Evolutionary conservation across 2,888 invertebrate species (phyloP).

Genomic region (Steinernema carpocapsae): DNA sequence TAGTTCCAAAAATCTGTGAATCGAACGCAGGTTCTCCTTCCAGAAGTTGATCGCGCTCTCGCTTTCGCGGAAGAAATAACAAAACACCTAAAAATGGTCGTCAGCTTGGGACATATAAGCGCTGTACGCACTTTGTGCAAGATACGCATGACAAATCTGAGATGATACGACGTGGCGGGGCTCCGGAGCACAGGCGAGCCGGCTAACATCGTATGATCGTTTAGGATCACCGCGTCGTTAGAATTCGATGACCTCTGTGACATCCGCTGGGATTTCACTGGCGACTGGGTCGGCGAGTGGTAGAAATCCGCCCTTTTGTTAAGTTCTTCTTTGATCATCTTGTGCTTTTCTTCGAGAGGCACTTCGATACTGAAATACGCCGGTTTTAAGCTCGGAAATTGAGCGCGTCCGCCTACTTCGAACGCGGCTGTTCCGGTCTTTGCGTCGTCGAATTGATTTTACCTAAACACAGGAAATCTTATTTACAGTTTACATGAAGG

Average conservation of each 20-base stretch:
- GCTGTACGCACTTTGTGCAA: background rate
- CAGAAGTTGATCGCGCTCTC: background rate
- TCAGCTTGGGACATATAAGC: background rate
- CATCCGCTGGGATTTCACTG: background rate
- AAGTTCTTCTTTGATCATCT: background rate
- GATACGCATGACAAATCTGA: background rate
- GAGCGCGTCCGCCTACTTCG: background rate
- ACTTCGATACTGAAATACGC: background rate
- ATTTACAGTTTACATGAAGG: background rate
- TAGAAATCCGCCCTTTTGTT: slow-evolving; percentile 13
- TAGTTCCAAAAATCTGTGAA: background rate
- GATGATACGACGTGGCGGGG: background rate
- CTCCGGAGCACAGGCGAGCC: background rate
- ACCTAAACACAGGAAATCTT: background rate
- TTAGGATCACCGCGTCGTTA: background rate
- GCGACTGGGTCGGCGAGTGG: slow-evolving; percentile 14
- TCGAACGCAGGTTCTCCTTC: background rate
- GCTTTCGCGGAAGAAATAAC: slow-evolving; percentile 21
- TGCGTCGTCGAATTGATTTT: background rate
- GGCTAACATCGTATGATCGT: background rate
- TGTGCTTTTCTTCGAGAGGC: background rate
- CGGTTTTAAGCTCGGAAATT: background rate
- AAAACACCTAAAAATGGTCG: background rate
- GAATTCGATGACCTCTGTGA: background rate
- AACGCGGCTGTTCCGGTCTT: background rate